Base-by-base conservation (phyloP, 2,113 vertebrate genomes). In the Halcyon senegalensis region DNA sequence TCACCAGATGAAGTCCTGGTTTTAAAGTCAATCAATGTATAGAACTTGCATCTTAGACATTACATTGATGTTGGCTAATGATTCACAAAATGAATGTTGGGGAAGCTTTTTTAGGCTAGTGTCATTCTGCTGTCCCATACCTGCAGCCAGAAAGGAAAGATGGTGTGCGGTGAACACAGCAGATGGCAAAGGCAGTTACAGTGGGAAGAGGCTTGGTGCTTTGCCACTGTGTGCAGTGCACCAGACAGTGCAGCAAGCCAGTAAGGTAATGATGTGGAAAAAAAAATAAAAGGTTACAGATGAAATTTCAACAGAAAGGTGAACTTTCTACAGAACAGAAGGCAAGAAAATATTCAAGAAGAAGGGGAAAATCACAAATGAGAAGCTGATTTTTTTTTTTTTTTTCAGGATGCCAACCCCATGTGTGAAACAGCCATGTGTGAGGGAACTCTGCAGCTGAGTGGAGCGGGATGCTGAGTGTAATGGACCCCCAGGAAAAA, bases 121-220 rank as follows among this genome's bases (percentile, higher is more conserved):
- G 75, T 91, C 21, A 27, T 90, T 94, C 41, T 86, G 11, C 58
- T 94, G 50, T 63, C 72, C 37, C 48, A 25, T 63, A 53, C 37
- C 35, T 73, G 56, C 18, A n/a, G 48, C 81, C 80, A 94, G 76
- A 82, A 84, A 82, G 43, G 28, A 86, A 91, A 89, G 55, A 81
- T 84, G 51, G 75, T 75, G 35, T 7, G 4, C 35, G 62, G 0
- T 63, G 58, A 73, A 37, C 33, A 27, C 2, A 16, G n/a, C 92
- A 95, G 93, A 96, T 92, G 94, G 93, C 66, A 88, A 92, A 89
- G 33, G 53, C 67, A 84, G 64, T 90, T 90, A 87, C 27, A 85
- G 44, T 37, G 50, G 53, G 44, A 93, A 89, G 70, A 93, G 50
- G 23, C 17, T 88, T 93, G 94, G 69, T 92, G 55, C 31, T 86